Evolutionary conservation across 2,797 vertebrate genomes (phyloP), one percentile per base, ranked within the genome.

Genomic region (Scarus forsteni): DNA sequence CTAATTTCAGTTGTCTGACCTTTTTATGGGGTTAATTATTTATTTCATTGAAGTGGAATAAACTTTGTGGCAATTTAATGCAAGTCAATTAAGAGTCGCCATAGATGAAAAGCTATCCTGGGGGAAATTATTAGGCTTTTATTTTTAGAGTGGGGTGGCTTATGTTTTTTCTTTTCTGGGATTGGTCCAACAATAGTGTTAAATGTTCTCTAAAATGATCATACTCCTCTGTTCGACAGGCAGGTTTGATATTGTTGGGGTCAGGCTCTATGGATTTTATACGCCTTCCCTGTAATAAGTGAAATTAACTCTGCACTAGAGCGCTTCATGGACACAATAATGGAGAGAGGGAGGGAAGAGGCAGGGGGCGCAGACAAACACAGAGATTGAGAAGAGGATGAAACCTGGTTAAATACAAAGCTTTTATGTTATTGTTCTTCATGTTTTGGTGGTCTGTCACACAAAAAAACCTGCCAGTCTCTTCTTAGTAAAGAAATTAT

Each of bases 21-120:
- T 90, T 91, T 91, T 90, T 87, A 77, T 78, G 69, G 83, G 90
- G 92, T 92, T 93, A 93, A 93, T 92, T 91, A 92, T 93, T 91
- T 91, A 93, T 90, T 91, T 92, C 85, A 86, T 86, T 44, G 70
- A 73, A 70, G 84, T 75, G 79, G 85, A 90, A 92, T 92, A 92
- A 91, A 93, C 87, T 92, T 90, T 91, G 87, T 81, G 71, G 86
- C 88, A 86, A 88, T 92, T 92, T 89, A 90, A 88, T 89, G 88
- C 80, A 81, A 92, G 87, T 92, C 90, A 92, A 93, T 94, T 94
- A 93, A 85, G 75, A 83, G 81, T 80, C n/a, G 66, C 87, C 86
- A 89, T 83, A 79, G 85, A 93, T 90, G 89, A 89, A 90, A 89
- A 90, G 85, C 89, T 82, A 86, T 92, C 91, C 91, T 93, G 58